A percentile compares a stretch with the other conserved stretches of the same genome.
phyloP scores from a whole-genome alignment of 1,140 invertebrate species.

The Pogonognathellus flavescens region DNA sequence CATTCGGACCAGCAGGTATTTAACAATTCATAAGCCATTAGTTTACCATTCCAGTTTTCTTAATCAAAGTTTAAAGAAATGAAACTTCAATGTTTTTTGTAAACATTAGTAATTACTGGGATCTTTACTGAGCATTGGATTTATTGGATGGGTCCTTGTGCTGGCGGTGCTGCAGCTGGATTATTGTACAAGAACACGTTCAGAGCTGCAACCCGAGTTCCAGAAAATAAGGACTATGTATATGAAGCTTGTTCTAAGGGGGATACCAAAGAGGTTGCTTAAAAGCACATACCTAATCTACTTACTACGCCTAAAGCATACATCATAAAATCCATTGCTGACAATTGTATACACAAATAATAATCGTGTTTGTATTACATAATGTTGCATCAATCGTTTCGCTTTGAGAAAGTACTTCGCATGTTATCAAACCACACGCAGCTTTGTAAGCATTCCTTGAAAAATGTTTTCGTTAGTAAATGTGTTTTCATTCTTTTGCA shows the following conservation, averaged over 20 bases:
- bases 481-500: constrained; percentile 13
- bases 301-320: not conserved
- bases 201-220: constrained; percentile 21
- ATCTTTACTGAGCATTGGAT: constrained; percentile 50
- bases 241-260: constrained; percentile 64
- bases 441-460: not conserved
- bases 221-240: constrained; percentile 45
- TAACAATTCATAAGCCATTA: too few relatives aligned
- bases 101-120: constrained; percentile 19
- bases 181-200: constrained; percentile 64
- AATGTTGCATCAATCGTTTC: not conserved
- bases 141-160: constrained; percentile 66
- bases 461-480: not conserved
- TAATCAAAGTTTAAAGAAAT: constrained; percentile 39
- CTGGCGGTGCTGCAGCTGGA: constrained; percentile 64
- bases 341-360: constrained; percentile 1
- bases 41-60: too few relatives aligned
- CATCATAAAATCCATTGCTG: not conserved
- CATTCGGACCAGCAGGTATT: constrained; percentile 85
- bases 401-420: not conserved
- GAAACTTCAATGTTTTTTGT: not conserved
- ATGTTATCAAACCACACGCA: not conserved
- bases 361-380: not conserved
- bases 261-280: constrained; percentile 66
- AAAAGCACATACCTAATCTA: constrained; percentile 6